Evolutionary conservation across 1,140 invertebrate genomes (phyloP).

Genomic region (Drosophila watanabei): DNA sequence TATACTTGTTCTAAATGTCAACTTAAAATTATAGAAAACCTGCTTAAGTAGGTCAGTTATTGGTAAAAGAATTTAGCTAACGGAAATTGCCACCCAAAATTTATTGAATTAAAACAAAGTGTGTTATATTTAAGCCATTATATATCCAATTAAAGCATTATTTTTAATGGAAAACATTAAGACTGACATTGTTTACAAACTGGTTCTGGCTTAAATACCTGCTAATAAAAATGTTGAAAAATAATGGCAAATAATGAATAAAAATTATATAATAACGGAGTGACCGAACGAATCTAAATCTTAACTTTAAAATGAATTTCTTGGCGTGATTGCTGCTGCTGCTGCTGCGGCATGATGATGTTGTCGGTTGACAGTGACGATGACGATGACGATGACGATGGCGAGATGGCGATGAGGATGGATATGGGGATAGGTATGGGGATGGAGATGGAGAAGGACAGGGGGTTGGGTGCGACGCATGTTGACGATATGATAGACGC

Average conservation of each 20-base stretch:
- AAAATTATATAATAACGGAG: neutral
- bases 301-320: neutral
- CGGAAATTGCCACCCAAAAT: neutral
- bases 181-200: neutral
- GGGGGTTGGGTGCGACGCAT: constrained; percentile 52
- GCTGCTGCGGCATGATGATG: constrained; percentile 73
- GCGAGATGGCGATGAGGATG: constrained; percentile 11
- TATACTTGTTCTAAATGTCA: neutral
- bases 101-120: neutral
- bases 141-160: neutral
- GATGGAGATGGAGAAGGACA: neutral
- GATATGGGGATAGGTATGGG: constrained; percentile 15
- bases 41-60: neutral
- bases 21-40: neutral
- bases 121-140: neutral
- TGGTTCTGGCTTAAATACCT: neutral
- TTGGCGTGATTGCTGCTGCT: constrained; percentile 13
- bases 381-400: constrained; percentile 27
- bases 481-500: constrained; percentile 83
- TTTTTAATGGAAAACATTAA: neutral
- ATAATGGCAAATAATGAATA: neutral
- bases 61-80: neutral
- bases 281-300: too few species aligned
- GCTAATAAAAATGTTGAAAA: neutral
- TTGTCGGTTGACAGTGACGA: constrained; percentile 65